A percentile compares a stretch with the other conserved stretches of the same genome.
These are phyloP conservation scores for Stegostoma tigrinum DNA, from an alignment of 2,113 vertebrate species.

Conservation along the genomic window DNA sequence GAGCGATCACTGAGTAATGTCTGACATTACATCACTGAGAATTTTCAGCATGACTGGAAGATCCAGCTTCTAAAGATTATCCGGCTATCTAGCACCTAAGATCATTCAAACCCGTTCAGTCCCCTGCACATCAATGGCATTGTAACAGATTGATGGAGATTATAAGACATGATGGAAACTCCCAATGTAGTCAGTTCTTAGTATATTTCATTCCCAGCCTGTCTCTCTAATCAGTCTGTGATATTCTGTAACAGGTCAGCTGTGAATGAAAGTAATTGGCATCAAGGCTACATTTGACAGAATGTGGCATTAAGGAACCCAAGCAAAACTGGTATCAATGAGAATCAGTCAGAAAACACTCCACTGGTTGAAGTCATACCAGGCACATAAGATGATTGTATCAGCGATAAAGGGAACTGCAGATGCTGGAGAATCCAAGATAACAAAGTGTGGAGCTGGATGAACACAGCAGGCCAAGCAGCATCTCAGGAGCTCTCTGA, in stretches of 20 bases:
- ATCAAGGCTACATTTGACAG: too few relatives aligned
- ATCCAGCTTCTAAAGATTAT: neutral
- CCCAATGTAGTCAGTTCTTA: neutral
- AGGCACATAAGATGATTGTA: too few relatives aligned
- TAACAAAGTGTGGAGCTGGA: too few relatives aligned
- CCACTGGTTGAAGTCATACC: too few relatives aligned
- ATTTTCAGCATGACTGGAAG: neutral
- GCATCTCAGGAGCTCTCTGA: too few relatives aligned
- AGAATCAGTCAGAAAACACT: too few relatives aligned
- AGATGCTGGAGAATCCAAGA: too few relatives aligned
- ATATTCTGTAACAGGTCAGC: neutral
- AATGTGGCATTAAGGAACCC: too few relatives aligned
- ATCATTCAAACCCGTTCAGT: neutral
- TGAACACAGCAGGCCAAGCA: too few relatives aligned
- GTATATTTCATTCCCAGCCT: neutral
- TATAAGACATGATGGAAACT: neutral
- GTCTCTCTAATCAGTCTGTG: neutral
- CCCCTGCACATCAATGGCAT: neutral
- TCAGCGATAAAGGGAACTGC: too few relatives aligned
- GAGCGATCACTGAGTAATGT: neutral
- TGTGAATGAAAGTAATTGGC: too few relatives aligned
- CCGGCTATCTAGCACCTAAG: neutral
- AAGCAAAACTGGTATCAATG: too few relatives aligned
- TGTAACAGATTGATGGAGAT: neutral
- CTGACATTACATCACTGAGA: neutral